phyloP scores from a whole-genome alignment of 2,113 vertebrate genomes.

The Electrona antarctica region DNA sequence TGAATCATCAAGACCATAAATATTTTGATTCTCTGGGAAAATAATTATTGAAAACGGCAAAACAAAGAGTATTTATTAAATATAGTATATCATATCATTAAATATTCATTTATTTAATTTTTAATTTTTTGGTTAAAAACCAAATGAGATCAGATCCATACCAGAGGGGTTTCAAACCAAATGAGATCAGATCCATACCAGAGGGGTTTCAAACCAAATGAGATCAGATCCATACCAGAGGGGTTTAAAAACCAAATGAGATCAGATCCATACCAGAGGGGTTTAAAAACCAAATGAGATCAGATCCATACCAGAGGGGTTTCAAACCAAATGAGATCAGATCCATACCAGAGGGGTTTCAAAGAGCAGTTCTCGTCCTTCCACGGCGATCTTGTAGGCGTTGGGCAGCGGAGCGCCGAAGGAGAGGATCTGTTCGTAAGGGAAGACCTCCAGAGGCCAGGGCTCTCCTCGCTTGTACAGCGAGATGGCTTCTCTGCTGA shows the following conservation, averaged over 20 bases:
- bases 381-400: constrained; percentile 93
- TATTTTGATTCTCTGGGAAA: too few species aligned
- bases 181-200: too few species aligned
- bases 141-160: constrained; percentile 48
- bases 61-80: too few species aligned
- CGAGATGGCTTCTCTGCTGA: constrained; percentile 90
- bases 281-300: too few species aligned
- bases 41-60: too few species aligned
- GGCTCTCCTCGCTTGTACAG: constrained; percentile 95
- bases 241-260: constrained; percentile 83
- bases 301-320: too few species aligned
- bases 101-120: too few species aligned
- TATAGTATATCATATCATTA: too few species aligned
- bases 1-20: too few species aligned
- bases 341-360: constrained; percentile 88
- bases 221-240: constrained; percentile 89
- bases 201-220: constrained; percentile 93
- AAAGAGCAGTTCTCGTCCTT: constrained; percentile 92
- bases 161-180: constrained; percentile 95
- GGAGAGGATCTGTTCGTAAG: constrained; percentile 93
- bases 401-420: constrained; percentile 92
- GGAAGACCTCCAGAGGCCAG: constrained; percentile 90
- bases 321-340: too few species aligned
- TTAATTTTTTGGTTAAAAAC: too few species aligned
- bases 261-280: too few species aligned